Percentiles rank a stretch among this genome's conserved stretches.
Evolutionary conservation across 1,140 invertebrate genomes (phyloP).

Genomic region (Drosophila albomicans): DNA sequence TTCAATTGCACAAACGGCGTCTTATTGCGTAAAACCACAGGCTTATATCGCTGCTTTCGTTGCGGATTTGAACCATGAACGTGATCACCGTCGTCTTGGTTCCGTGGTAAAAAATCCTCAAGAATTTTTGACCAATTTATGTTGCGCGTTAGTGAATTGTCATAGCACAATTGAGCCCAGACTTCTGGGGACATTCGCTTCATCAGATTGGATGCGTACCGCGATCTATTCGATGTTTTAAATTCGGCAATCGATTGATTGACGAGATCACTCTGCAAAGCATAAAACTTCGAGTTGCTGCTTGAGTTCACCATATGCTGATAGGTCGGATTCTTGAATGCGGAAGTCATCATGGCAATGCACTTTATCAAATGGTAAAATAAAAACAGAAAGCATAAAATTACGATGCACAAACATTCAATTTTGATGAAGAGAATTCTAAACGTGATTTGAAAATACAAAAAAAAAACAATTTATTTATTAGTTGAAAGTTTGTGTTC

Average conservation of each 20-base stretch:
- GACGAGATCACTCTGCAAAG: not conserved
- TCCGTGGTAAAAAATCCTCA: not conserved
- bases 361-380: not conserved
- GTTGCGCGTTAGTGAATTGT: not conserved
- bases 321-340: not conserved
- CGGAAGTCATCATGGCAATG: not conserved
- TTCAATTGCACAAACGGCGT: not conserved
- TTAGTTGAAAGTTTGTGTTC: not conserved
- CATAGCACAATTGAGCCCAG: not conserved
- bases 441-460: not conserved
- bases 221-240: not conserved
- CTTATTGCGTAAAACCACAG: not conserved
- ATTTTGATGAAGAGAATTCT: slow-evolving; percentile 18
- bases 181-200: not conserved
- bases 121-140: not conserved
- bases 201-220: not conserved
- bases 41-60: not conserved
- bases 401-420: slow-evolving; percentile 8
- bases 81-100: no score
- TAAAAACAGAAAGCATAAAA: not conserved
- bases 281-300: not conserved
- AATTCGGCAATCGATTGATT: not conserved
- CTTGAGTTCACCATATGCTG: not conserved
- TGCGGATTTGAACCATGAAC: no score
- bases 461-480: slow-evolving; percentile 10